Base-by-base conservation (phyloP, 1,140 invertebrate genomes). In the Hermetia illucens region DNA sequence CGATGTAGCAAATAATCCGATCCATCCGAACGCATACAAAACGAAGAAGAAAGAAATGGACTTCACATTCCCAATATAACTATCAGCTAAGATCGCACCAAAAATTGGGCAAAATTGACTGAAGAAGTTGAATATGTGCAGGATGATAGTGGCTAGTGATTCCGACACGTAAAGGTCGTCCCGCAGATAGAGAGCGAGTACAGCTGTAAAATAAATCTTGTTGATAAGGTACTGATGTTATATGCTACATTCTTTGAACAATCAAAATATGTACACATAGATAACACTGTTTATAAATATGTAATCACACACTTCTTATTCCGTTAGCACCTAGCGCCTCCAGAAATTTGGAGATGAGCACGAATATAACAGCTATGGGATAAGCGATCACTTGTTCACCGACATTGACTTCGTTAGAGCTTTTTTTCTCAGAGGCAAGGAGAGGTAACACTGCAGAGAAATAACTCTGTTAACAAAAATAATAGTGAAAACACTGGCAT, bases 51-150 rank as follows among this genome's bases (percentile, higher is more conserved):
- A 76, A 12, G 77, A 58, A 38, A 80, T 79, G 2, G 79, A 79
- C 41, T 78, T 51, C 17, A 54, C 44, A 48, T 59, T 61, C 9
- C 82, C 85, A n/a, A 85, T 64, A 48, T 70, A 74, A 37, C 77
- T 77, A 51, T 89, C 84, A 3, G 83, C 83, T 37, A 84, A 55
- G 29, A 85, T 70, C 1, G 84, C 82, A 5, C 84, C 84, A 40
- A 82, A 56, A 12, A 87, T 52, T 1, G 85, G 82, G n/a, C 75
- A 73, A 50, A 82, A 74, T 52, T 85, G 86, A 34, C 79, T 81
- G n/a, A 82, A 52, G 61, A 81, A 82, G 31, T 72, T 71, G 49
- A 87, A 89, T 0, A 69, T 61, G 59, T 89, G 83, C 53, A 79
- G 81, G 29, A 82, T 61, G 4, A 78, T 64, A 1, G 82, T 87